Conservation (phyloP, 2,797 vertebrate species). For the Cottoperca gobio region DNA sequence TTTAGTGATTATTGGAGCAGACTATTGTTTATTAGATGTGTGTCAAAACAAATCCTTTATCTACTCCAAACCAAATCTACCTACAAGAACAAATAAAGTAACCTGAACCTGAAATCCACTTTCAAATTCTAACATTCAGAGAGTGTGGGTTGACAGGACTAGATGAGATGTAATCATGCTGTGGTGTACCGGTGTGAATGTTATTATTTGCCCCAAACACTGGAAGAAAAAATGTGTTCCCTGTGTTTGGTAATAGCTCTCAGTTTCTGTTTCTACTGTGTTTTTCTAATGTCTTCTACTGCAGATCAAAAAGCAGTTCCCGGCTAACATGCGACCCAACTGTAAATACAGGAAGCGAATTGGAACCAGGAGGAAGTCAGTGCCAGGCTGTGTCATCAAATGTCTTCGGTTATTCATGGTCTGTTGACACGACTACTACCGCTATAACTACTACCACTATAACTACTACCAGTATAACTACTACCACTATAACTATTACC, state of each 20-base stretch:
- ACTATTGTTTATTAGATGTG: no score
- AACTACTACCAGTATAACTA: no score
- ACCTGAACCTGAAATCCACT: background rate
- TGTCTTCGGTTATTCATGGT: slow-evolving; percentile 77
- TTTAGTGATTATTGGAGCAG: no score
- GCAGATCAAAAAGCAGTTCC: slow-evolving; percentile 73
- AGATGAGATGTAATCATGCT: background rate
- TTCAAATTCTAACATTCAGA: background rate
- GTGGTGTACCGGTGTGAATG: background rate
- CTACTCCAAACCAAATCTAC: no score
- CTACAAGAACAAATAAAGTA: no score
- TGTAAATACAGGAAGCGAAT: slow-evolving; percentile 77
- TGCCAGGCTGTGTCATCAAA: slow-evolving; percentile 74
- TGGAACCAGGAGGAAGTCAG: slow-evolving; percentile 45
- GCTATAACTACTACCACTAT: background rate
- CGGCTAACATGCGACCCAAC: slow-evolving; percentile 73
- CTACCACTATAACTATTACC: no score
- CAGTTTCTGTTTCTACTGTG: background rate
- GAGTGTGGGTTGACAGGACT: background rate
- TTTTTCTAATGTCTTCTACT: slow-evolving; percentile 24
- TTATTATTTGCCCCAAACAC: background rate
- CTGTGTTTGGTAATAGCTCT: background rate
- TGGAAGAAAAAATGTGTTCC: background rate
- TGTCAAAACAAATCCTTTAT: no score
- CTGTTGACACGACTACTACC: background rate